Evolutionary conservation across 2,888 invertebrate genomes (phyloP).

Genomic region (Pyralis farinalis): DNA sequence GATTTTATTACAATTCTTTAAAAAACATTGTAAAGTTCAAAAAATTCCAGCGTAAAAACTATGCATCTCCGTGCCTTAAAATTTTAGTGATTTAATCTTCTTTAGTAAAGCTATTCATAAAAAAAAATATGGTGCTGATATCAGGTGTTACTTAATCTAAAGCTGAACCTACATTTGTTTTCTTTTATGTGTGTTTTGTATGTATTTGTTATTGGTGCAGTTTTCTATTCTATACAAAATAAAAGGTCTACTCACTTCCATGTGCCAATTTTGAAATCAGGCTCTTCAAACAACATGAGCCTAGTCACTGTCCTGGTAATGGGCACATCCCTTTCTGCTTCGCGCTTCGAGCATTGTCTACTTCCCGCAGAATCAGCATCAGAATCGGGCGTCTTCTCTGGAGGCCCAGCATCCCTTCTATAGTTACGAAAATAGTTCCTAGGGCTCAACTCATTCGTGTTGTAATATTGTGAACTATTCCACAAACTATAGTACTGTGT

Average conservation of each 20-base stretch:
- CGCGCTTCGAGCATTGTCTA: slow-evolving; percentile 2
- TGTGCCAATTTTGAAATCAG: slow-evolving; percentile 16
- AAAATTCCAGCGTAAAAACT: too few species aligned
- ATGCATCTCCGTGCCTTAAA: too few species aligned
- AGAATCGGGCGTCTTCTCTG: background rate
- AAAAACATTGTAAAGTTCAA: too few species aligned
- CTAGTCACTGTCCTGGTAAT: slow-evolving; percentile 16
- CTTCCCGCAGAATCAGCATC: background rate
- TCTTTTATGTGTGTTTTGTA: too few species aligned
- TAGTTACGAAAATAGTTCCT: slow-evolving; percentile 18
- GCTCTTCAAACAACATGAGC: slow-evolving; percentile 22
- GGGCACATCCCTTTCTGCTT: slow-evolving; percentile 17
- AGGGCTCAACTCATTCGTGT: slow-evolving; percentile 34
- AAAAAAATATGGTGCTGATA: too few species aligned
- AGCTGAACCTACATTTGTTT: too few species aligned
- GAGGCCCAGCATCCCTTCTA: background rate
- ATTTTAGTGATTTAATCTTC: too few species aligned
- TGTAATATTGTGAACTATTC: slow-evolving; percentile 34
- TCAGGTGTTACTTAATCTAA: too few species aligned
- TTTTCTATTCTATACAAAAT: too few species aligned
- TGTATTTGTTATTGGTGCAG: too few species aligned
- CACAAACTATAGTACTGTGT: slow-evolving; percentile 34
- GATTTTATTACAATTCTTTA: too few species aligned
- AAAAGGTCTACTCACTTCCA: slow-evolving; percentile 21
- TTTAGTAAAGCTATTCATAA: too few species aligned